A percentile compares a stretch with the other conserved stretches of the same genome.
Evolutionary conservation across 2,888 invertebrate genomes (phyloP).

Genomic region (Xestia rhomboidea): DNA sequence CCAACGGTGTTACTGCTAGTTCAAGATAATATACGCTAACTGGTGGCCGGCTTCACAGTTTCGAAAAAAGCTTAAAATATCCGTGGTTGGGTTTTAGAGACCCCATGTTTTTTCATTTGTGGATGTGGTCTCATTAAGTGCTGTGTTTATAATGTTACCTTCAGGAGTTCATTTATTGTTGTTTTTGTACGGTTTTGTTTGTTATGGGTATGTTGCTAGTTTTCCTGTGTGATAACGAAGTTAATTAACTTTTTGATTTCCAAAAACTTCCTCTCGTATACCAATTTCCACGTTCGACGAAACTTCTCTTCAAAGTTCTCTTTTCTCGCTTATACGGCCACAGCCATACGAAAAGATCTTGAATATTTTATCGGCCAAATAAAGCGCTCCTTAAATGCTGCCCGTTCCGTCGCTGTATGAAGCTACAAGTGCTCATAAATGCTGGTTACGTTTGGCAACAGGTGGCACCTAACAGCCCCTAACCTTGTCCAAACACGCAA

Average conservation of each 20-base stretch:
- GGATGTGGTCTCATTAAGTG: slow-evolving; percentile 64
- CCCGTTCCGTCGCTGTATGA: slow-evolving; percentile 45
- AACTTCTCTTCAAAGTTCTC: background rate
- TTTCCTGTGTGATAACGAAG: slow-evolving; percentile 5
- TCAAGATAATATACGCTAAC: slow-evolving; percentile 84
- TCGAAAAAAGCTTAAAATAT: slow-evolving; percentile 59
- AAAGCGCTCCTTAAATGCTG: slow-evolving; percentile 37
- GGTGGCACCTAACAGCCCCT: slow-evolving; percentile 53
- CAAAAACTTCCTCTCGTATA: background rate
- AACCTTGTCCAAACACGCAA: slow-evolving; percentile 55
- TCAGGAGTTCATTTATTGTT: slow-evolving; percentile 46
- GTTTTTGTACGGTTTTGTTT: slow-evolving; percentile 49
- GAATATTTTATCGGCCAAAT: slow-evolving; percentile 50
- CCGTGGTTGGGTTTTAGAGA: slow-evolving; percentile 59
- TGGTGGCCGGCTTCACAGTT: slow-evolving; percentile 79
- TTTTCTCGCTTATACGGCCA: background rate
- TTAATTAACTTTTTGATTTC: slow-evolving; percentile 3
- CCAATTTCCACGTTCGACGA: background rate
- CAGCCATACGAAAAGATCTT: slow-evolving; percentile 19
- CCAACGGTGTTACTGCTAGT: slow-evolving; percentile 79
- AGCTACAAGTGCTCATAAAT: slow-evolving; percentile 60
- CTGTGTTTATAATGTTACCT: slow-evolving; percentile 59
- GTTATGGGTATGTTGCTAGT: slow-evolving; percentile 51
- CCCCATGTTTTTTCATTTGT: slow-evolving; percentile 67
- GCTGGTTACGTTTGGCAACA: slow-evolving; percentile 62